Evolutionary conservation across 2,113 vertebrate species (phyloP).

Genomic region (Rhodinocichla rosea): DNA sequence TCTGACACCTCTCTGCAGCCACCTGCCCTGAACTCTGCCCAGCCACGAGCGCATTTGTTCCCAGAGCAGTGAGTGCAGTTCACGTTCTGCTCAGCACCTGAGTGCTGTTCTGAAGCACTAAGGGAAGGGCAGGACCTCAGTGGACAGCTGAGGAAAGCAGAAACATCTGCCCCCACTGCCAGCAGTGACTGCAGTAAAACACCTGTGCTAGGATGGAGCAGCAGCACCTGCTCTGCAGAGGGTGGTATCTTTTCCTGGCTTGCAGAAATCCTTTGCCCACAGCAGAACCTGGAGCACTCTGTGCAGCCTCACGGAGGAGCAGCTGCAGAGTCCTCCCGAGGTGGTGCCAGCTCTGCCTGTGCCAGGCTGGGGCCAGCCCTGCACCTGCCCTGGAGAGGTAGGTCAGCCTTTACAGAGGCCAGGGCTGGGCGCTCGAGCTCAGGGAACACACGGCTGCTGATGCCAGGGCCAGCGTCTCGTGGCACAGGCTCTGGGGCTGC

Average conservation of each 20-base stretch:
- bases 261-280: background rate
- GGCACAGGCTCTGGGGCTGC: rapidly evolving
- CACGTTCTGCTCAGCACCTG: background rate
- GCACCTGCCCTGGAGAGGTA: background rate
- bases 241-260: rapidly evolving
- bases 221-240: rapidly evolving
- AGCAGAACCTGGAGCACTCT: background rate
- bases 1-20: background rate
- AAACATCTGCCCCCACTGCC: rapidly evolving
- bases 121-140: too few species aligned
- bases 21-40: background rate
- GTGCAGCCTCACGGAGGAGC: background rate
- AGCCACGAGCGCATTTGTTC: background rate
- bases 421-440: rapidly evolving
- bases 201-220: rapidly evolving
- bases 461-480: rapidly evolving
- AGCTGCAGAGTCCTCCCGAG: rapidly evolving
- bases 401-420: background rate
- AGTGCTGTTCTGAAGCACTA: too few species aligned
- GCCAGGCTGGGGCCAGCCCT: background rate
- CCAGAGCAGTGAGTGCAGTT: background rate
- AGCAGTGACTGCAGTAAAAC: background rate
- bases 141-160: background rate
- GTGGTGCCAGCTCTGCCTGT: background rate
- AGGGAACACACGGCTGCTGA: background rate